phyloP scores from a whole-genome alignment of 1,140 invertebrate species.

The Campodea augens region DNA sequence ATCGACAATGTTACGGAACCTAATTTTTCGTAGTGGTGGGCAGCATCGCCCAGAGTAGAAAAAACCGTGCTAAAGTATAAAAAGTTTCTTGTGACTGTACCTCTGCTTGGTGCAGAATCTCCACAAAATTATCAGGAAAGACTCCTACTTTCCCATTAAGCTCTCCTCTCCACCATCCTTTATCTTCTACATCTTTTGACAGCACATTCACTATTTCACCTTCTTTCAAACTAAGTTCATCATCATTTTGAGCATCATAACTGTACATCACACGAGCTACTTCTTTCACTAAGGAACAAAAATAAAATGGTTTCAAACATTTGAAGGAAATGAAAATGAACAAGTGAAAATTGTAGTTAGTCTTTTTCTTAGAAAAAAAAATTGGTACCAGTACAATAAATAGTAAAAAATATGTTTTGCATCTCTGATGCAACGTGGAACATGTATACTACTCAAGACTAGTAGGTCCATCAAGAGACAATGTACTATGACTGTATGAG shows the following conservation, averaged over 20 bases:
- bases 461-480: no score
- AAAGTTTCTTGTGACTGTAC: no score
- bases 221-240: slow-evolving; percentile 74
- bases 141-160: slow-evolving; percentile 68
- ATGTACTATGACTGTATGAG: no score
- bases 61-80: no score
- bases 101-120: slow-evolving; percentile 29
- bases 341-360: no score
- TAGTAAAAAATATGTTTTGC: not conserved
- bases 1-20: no score
- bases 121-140: slow-evolving; percentile 95
- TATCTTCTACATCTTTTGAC: slow-evolving; percentile 71
- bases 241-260: slow-evolving; percentile 78
- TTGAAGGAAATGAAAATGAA: slow-evolving; percentile 1
- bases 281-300: slow-evolving; percentile 33
- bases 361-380: slow-evolving; percentile 6
- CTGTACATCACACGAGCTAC: slow-evolving; percentile 70
- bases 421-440: no score
- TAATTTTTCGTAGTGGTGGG: no score
- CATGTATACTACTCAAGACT: no score
- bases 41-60: no score
- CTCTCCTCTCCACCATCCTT: slow-evolving; percentile 69
- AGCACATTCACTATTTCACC: slow-evolving; percentile 79
- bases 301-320: slow-evolving; percentile 1
- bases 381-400: not conserved